Conservation (phyloP, 2,797 vertebrate genomes). For the Ctenochaetus hawaiiensis region DNA sequence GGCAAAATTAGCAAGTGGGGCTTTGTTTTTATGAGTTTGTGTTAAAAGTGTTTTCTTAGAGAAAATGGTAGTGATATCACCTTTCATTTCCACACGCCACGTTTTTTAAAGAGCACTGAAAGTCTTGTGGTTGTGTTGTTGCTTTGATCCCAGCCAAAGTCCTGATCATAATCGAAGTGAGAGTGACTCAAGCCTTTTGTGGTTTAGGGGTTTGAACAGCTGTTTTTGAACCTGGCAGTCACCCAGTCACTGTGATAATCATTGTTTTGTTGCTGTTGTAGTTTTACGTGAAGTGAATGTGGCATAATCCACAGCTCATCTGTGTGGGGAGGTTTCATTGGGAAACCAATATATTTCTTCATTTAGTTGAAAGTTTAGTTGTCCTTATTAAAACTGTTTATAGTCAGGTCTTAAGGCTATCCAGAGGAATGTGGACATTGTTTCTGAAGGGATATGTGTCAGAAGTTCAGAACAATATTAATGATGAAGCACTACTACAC, state of each 20-base stretch:
- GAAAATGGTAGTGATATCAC: background rate
- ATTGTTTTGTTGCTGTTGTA: constrained; percentile 36
- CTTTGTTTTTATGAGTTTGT: constrained; percentile 10
- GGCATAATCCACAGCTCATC: background rate
- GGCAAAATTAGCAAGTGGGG: constrained; percentile 1
- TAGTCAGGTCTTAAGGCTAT: constrained; percentile 27
- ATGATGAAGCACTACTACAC: constrained; percentile 19
- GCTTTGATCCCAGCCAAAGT: constrained; percentile 35
- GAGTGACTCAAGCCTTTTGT: constrained; percentile 41
- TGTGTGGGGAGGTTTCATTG: background rate
- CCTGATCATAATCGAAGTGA: constrained; percentile 34
- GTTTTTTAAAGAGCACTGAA: constrained; percentile 12
- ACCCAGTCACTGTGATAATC: constrained; percentile 4
- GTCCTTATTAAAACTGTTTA: constrained; percentile 21
- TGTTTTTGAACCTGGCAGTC: constrained; percentile 13
- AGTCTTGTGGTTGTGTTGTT: constrained; percentile 14
- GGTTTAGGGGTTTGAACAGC: constrained; percentile 46
- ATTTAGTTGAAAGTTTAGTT: constrained; percentile 6
- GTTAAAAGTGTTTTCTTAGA: constrained; percentile 23
- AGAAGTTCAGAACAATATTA: constrained; percentile 24
- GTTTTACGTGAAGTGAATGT: constrained; percentile 11
- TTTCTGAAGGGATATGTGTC: constrained; percentile 33
- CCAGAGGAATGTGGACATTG: constrained; percentile 41
- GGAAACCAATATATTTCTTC: background rate
- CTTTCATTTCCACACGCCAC: background rate